A percentile compares a stretch with the other conserved stretches of the same genome.
Evolutionary conservation across 2,113 vertebrate genomes (phyloP).

Genomic region (Strix uralensis): DNA sequence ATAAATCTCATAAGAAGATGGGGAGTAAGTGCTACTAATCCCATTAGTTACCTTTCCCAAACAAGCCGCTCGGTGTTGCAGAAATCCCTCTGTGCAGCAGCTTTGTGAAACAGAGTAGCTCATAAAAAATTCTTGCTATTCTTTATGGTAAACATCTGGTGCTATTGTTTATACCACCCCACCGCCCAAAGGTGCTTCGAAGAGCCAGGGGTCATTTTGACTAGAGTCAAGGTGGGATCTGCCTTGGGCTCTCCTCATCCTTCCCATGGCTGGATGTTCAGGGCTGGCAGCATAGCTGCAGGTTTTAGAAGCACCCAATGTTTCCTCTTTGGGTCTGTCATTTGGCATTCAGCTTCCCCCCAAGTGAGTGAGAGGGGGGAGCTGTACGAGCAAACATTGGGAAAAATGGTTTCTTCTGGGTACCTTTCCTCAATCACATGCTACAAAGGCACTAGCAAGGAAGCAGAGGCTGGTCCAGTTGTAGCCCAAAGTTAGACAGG

Average conservation of each 20-base stretch:
- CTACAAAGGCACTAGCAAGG: not conserved
- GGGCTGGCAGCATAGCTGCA: fast-evolving
- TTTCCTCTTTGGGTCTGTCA: not conserved
- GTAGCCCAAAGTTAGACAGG: not conserved
- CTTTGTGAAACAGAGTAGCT: not conserved
- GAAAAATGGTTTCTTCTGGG: not conserved
- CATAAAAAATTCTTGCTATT: not conserved
- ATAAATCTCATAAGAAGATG: not conserved
- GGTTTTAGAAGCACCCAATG: fast-evolving
- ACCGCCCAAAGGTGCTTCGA: not conserved
- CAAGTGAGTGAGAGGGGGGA: not conserved
- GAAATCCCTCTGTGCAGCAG: not conserved
- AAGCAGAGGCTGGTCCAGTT: not conserved
- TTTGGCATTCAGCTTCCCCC: not conserved
- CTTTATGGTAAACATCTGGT: fast-evolving
- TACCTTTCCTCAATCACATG: not conserved
- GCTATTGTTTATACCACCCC: not conserved
- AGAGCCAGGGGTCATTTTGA: not conserved
- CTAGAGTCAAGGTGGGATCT: not conserved
- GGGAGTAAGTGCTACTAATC: not conserved
- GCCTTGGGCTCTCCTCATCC: not conserved
- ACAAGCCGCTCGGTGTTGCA: not conserved
- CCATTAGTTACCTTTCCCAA: not conserved
- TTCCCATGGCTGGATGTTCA: not conserved
- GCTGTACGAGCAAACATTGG: not conserved